These are phyloP conservation scores for Pteronotus mesoamericanus DNA, from an alignment of 2,797 vertebrate species.

Conservation along the genomic window DNA sequence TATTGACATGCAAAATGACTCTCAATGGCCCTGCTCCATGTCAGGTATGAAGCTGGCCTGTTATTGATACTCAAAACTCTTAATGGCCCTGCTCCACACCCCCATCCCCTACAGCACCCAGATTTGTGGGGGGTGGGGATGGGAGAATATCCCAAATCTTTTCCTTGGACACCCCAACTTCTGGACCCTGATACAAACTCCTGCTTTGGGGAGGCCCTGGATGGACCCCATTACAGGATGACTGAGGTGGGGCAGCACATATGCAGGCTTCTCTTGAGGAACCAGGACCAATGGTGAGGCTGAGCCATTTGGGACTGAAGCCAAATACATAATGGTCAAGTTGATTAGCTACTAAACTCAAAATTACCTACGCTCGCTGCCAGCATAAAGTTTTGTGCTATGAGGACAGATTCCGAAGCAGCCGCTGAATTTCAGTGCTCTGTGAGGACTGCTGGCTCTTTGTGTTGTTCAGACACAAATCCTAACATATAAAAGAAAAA, in stretches of 20 bases:
- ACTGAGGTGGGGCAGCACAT: background rate
- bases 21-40: too few relatives aligned
- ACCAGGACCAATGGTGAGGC: background rate
- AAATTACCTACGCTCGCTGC: background rate
- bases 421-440: background rate
- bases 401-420: background rate
- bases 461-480: background rate
- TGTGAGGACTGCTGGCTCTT: background rate
- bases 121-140: too few relatives aligned
- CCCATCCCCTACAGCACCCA: too few relatives aligned
- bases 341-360: background rate
- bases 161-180: too few relatives aligned
- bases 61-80: too few relatives aligned
- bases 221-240: too few relatives aligned
- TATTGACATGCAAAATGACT: too few relatives aligned
- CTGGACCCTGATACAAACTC: too few relatives aligned
- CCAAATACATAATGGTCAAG: background rate
- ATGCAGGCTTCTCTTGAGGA: background rate
- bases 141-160: too few relatives aligned
- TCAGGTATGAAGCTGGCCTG: too few relatives aligned
- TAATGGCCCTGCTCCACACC: too few relatives aligned
- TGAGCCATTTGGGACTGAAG: background rate
- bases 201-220: too few relatives aligned
- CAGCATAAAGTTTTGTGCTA: background rate
- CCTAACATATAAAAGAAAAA: background rate